Evolutionary conservation across 2,113 vertebrate genomes (phyloP).

Genomic region (Rattus rattus): DNA sequence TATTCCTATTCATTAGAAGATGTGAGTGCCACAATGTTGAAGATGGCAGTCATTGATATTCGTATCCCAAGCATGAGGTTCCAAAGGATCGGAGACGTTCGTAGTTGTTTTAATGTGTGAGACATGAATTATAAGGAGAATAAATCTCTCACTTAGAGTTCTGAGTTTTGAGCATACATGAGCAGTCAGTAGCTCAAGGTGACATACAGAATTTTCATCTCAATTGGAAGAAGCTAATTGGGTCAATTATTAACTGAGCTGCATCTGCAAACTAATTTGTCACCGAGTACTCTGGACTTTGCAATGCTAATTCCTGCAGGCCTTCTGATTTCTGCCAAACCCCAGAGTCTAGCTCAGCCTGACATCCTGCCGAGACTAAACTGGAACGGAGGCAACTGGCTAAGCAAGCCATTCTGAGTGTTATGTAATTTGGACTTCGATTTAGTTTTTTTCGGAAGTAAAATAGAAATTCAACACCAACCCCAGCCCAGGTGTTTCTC

Average conservation of each 20-base stretch:
- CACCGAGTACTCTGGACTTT: slow-evolving; percentile 53
- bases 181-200: neutral
- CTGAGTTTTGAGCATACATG: neutral
- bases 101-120: neutral
- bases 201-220: neutral
- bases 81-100: neutral
- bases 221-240: neutral
- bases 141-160: neutral
- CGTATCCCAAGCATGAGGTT: neutral
- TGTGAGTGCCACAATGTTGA: neutral
- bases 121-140: neutral
- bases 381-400: slow-evolving; percentile 70
- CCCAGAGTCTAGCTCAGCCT: slow-evolving; percentile 35
- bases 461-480: slow-evolving; percentile 74
- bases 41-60: neutral
- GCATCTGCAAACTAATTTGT: slow-evolving; percentile 53
- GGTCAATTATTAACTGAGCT: slow-evolving; percentile 32
- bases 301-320: slow-evolving; percentile 55
- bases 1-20: neutral
- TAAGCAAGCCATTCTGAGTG: slow-evolving; percentile 61
- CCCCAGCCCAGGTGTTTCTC: slow-evolving; percentile 78
- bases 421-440: slow-evolving; percentile 79
- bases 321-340: slow-evolving; percentile 57
- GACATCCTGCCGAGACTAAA: slow-evolving; percentile 47
- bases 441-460: slow-evolving; percentile 75